Base-by-base conservation (phyloP, 2,797 vertebrate genomes). In the Graptemys geographica region DNA sequence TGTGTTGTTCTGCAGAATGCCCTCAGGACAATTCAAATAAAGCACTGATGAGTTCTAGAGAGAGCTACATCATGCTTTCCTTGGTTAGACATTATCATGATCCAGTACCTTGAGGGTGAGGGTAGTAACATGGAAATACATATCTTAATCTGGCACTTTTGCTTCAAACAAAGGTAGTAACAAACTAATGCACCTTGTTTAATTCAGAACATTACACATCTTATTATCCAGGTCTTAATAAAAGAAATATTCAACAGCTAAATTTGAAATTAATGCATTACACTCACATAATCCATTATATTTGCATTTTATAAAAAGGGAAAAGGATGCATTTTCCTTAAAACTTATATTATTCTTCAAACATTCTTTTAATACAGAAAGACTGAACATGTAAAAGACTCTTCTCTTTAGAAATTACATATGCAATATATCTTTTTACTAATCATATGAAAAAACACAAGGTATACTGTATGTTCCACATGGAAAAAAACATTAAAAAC, bases 21-120 rank as follows among this genome's bases (percentile, higher is more conserved):
- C 84, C 92, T 15, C 16, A 90, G 84, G 90, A 84, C 88, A 93
- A 87, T 62, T 84, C 83, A 94, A 83, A 92, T 84, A 52, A 8
- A 92, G 69, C 33, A 96, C 2, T 92, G 94, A 95, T 79, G 83
- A 93, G 91, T 55, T 88, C 92, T 87, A 57, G 76, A 92, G 91
- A 47, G 76, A 97, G 53, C 76, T 0, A 31, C 10, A 83, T n/a
- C 44, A 72, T 52, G 57, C 25, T 44, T 86, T 89, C 83, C 49
- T 86, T 1, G 0, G 49, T 37, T 19, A 69, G n/a, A 47, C 83
- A 27, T 28, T 76, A 76, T 15, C 74, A 57, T 49, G 25, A 85
- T 81, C 49, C 33, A 57, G 37, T 49, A 21, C 11, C 16, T 85
- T 81, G 87, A 93, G 31, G 19, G 83, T 84, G 51, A 79, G 11